These are phyloP conservation scores for Heloderma charlesbogerti DNA, from an alignment of 2,113 vertebrate species.

Conservation along the genomic window DNA sequence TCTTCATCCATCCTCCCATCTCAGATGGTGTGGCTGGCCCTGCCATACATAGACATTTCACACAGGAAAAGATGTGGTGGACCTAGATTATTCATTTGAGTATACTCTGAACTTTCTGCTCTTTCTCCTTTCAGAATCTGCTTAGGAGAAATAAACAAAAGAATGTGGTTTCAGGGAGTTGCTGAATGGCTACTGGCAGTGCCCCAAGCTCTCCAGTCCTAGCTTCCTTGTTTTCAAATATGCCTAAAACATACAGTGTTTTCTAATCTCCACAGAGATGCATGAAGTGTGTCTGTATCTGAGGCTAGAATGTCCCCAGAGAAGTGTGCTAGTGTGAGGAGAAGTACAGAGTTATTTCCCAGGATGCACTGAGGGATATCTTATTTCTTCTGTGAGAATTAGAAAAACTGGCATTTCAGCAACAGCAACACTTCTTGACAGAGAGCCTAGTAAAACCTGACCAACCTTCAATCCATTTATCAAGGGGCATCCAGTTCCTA, in stretches of 20 bases:
- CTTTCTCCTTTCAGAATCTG: neutral
- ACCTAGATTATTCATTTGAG: neutral
- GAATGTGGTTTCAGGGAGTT: neutral
- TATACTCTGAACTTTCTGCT: neutral
- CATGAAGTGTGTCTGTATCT: neutral
- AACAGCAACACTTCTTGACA: neutral
- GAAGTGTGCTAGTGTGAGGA: neutral
- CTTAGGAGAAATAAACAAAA: neutral
- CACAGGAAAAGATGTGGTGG: neutral
- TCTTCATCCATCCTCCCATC: neutral
- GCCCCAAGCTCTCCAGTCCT: neutral
- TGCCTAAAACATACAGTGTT: neutral
- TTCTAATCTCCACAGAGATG: neutral
- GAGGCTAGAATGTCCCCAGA: neutral
- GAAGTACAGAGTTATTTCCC: neutral
- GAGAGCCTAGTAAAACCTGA: neutral
- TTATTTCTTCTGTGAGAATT: neutral
- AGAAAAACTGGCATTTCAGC: neutral
- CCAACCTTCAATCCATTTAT: conserved; percentile 55
- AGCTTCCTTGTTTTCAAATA: neutral
- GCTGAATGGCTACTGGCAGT: neutral
- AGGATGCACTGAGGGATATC: neutral
- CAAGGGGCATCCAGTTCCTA: conserved; percentile 51
- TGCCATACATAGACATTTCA: neutral
- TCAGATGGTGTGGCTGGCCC: neutral